These are phyloP conservation scores for Acanthococcus lagerstroemiae DNA, from an alignment of 2,888 invertebrate species.

Conservation along the genomic window DNA sequence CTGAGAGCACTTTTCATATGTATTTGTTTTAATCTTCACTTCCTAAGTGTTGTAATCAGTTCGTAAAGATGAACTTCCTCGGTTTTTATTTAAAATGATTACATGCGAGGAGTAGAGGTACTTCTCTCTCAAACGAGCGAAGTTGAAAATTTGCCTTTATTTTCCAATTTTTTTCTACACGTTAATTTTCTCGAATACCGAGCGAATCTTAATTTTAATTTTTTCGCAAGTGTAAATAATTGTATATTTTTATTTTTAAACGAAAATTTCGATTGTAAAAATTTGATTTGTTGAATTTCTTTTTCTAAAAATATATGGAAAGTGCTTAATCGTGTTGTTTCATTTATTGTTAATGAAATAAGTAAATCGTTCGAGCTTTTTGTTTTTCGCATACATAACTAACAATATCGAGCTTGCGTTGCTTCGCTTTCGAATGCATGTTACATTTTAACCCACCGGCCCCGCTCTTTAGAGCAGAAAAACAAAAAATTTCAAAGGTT, in stretches of 20 bases:
- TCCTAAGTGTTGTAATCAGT: too few relatives aligned
- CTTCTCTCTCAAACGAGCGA: too few relatives aligned
- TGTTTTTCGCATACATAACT: too few relatives aligned
- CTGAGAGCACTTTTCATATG: slow-evolving; percentile 29
- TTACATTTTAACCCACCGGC: too few relatives aligned
- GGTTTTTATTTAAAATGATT: too few relatives aligned
- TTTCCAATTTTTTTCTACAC: not conserved
- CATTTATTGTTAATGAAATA: slow-evolving; percentile 13
- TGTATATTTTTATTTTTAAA: slow-evolving; percentile 14
- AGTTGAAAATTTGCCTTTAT: not conserved
- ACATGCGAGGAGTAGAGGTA: too few relatives aligned
- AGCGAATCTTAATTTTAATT: not conserved
- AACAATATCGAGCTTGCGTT: too few relatives aligned
- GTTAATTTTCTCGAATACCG: not conserved
- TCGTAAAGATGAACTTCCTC: too few relatives aligned
- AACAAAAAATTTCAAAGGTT: too few relatives aligned
- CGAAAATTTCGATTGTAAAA: not conserved
- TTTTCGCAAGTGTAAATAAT: slow-evolving; percentile 25
- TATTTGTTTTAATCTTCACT: slow-evolving; percentile 4
- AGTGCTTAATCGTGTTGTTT: slow-evolving; percentile 24
- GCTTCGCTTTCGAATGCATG: too few relatives aligned
- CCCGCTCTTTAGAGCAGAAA: too few relatives aligned
- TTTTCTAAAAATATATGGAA: slow-evolving; percentile 25
- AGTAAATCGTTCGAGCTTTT: too few relatives aligned
- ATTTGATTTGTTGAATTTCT: slow-evolving; percentile 16